Base-by-base conservation (phyloP, 1,140 invertebrate genomes). In the Pemphigus obesinymphae region DNA sequence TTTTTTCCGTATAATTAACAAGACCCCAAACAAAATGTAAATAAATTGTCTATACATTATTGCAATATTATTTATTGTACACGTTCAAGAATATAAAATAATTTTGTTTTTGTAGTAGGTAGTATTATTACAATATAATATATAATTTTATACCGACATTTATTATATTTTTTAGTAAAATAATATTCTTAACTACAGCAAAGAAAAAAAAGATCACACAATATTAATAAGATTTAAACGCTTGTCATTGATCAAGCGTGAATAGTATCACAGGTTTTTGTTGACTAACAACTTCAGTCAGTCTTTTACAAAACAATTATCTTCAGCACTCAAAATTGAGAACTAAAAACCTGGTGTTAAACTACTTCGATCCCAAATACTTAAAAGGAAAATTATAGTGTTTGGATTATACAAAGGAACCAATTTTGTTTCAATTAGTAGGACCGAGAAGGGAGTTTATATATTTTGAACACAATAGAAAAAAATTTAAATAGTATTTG, bases 231-330 rank as follows among this genome's bases (percentile, higher is more conserved):
- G 37, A 45, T 45, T 45, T 29, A 80, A 61, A 58, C 76, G 37
- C 50, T 80, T 40, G 40, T 63, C 34, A 43, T 61, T 34, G 17
- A 61, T 58, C 37, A 80, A 61, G 53, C 76, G 37, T 80, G 55
- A 80, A 80, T 48, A 80, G 23, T 80, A 80, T 80, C 76, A 80
- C 76, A 80, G 76, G 76, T 58, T 43, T 45, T 80, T 58, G 55
- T 80, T 80, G 76, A 80, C 76, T 80, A 80, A 40, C 34, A 80
- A 29, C 37, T 45, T 63, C 55, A 80, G 76, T 80, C 76, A 61
- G 11, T 76, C 15, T 78, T 40, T 63, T 80, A 61, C 26, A 61
- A 58, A 78, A 80, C 3, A 4, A 80, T 45, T 78, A 55, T 50
- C 11, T 53, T 75, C 10, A 78, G 73, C n/a, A 26, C n/a, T 58